A percentile compares a stretch with the other conserved stretches of the same genome.
These are phyloP conservation scores for Sericinus montela DNA, from an alignment of 2,888 invertebrate genomes.

Conservation along the genomic window DNA sequence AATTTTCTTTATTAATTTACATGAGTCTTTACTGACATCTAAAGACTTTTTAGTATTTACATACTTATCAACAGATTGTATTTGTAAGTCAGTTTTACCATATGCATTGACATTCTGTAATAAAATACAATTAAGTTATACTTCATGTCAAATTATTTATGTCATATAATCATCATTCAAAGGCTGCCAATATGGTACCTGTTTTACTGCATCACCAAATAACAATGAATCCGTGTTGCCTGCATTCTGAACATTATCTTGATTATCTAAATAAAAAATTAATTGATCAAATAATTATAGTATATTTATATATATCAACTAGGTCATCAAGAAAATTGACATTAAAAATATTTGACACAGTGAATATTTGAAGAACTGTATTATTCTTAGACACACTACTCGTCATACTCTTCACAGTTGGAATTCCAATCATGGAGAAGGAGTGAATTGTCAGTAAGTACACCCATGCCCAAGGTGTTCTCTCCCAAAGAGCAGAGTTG, in stretches of 20 bases:
- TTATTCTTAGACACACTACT: no score
- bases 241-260: constrained; percentile 25
- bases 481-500: no score
- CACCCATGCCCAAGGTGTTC: no score
- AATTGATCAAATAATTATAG: not conserved
- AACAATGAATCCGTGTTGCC: constrained; percentile 57
- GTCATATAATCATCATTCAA: no score
- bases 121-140: not conserved
- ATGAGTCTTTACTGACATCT: constrained; percentile 39
- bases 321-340: no score
- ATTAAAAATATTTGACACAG: no score
- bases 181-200: constrained; percentile 37
- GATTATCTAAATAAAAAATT: constrained; percentile 36
- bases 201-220: constrained; percentile 33
- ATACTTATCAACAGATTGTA: constrained; percentile 23
- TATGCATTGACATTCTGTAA: constrained; percentile 30
- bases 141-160: no score
- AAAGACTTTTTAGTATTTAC: constrained; percentile 44
- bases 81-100: constrained; percentile 21
- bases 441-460: no score
- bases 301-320: no score
- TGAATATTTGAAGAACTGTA: no score
- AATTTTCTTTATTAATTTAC: constrained; percentile 40
- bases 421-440: no score
- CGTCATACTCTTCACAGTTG: no score